Evolutionary conservation across 64 coral and sea anemone genomes (phyloP).

Genomic region (Montipora foliosa): DNA sequence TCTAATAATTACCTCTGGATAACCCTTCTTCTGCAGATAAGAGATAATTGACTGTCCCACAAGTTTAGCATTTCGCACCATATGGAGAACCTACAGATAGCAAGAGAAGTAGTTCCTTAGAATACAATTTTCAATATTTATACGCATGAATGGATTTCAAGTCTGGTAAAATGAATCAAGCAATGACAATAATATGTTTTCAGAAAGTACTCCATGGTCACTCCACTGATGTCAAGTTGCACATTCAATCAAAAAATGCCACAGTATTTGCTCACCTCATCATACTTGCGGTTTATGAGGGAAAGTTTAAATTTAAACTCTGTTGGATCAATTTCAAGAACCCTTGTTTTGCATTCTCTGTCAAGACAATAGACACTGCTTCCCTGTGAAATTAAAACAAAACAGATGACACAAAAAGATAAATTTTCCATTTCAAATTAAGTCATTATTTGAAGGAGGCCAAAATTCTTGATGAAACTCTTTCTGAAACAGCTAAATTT

Average conservation of each 20-base stretch:
- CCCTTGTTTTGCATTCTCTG: conserved; percentile 97
- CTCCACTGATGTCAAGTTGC: no score
- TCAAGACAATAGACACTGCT: conserved; percentile 99
- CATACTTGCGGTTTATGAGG: conserved; percentile 96
- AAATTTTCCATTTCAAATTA: no score
- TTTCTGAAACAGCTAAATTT: no score
- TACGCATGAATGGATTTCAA: no score
- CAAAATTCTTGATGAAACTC: no score
- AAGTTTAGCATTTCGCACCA: conserved; percentile 98
- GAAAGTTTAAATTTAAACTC: conserved; percentile 99
- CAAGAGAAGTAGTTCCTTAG: neutral
- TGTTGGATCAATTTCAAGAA: conserved; percentile 97
- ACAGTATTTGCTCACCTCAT: conserved; percentile 70
- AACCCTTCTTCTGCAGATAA: conserved; percentile 97
- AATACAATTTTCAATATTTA: no score
- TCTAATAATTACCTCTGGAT: conserved; percentile 77
- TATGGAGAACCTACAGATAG: conserved; percentile 84
- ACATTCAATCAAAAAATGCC: neutral
- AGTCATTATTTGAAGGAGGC: no score
- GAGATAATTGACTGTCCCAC: conserved; percentile 99
- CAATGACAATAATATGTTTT: no score
- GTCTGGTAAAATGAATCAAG: no score
- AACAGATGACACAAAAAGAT: neutral
- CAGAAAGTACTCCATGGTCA: no score
- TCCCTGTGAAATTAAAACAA: conserved; percentile 67